Base-by-base conservation (phyloP, 2,888 invertebrate genomes). In the Drosophila emarginata region DNA sequence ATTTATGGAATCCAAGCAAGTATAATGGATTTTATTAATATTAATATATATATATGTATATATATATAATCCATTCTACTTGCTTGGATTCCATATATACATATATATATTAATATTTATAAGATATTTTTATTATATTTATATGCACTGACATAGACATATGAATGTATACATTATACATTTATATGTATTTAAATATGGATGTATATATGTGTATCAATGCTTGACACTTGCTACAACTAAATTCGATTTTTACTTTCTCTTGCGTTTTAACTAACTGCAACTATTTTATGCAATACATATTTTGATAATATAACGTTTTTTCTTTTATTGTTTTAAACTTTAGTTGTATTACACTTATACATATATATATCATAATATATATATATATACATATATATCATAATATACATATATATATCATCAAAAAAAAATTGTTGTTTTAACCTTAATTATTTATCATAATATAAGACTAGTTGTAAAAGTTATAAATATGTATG, bases 391-490 rank as follows among this genome's bases (percentile, higher is more conserved):
- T 9, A 32, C 9, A 32, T 32, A 32, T 32, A 28, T 21, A 54
- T 14, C 15, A 14, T 32, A 54, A 23, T 54, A 23, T 54, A 32
- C 54, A 54, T 54, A 54, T 23, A 32, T 32, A 14, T 54, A 26
- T 58, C 23, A 36, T 58, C 51, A 71, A 79, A 83, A 74, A 74
- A 74, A 74, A 78, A 69, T 64, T 61, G 39, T 39, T 45, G 32
- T 45, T 45, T 45, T 45, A 45, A 45, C 54, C 84, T 83, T 87
- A 83, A 71, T 69, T 87, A 78, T 64, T 45, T 67, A 78, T 84
- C 81, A 72, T 76, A 69, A 79, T 87, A 84, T 64, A 56, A 71
- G 85, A 82, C 82, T 87, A 82, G 87, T 72, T 66, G 71, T 84
- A 79, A 72, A 64, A 69, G 72, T 65, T 61, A 67, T 70, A 53